phyloP scores from a whole-genome alignment of 2,888 invertebrate species.

The Autographa pulchrina region DNA sequence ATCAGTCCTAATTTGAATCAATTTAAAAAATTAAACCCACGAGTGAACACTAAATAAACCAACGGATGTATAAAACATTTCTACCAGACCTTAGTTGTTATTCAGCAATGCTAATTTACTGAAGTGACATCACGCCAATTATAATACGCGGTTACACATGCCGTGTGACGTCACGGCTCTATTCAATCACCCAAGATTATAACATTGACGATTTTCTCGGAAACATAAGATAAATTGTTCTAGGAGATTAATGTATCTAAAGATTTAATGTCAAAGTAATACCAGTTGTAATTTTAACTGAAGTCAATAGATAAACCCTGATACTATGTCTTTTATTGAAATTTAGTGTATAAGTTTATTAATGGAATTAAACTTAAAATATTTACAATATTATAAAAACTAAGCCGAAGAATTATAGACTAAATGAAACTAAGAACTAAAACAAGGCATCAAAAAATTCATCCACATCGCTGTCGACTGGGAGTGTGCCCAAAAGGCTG shows the following conservation, averaged over 20 bases:
- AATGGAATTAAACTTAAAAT: too few relatives aligned
- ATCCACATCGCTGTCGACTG: too few relatives aligned
- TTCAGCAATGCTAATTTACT: constrained; percentile 61
- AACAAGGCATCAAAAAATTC: too few relatives aligned
- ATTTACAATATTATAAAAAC: too few relatives aligned
- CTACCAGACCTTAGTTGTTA: constrained; percentile 51
- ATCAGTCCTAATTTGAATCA: constrained; percentile 24
- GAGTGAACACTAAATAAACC: neutral
- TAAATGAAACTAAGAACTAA: too few relatives aligned
- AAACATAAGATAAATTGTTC: constrained; percentile 33
- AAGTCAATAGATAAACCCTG: neutral
- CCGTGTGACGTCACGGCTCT: constrained; percentile 39
- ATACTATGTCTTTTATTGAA: too few relatives aligned
- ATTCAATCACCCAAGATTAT: constrained; percentile 27
- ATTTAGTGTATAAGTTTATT: too few relatives aligned
- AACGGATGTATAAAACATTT: constrained; percentile 31
- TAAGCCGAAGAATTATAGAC: too few relatives aligned
- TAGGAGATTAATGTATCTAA: constrained; percentile 6
- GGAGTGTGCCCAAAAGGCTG: too few relatives aligned
- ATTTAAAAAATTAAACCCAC: constrained; percentile 28
- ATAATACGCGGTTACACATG: constrained; percentile 54
- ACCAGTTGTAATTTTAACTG: neutral
- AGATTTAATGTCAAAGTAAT: constrained; percentile 11
- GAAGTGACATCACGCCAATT: constrained; percentile 67
- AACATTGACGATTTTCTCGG: constrained; percentile 33